Percentiles rank a stretch among this genome's conserved stretches.
These are phyloP conservation scores for Synaphobranchus kaupii DNA, from an alignment of 2,797 vertebrate genomes.

Conservation along the genomic window DNA sequence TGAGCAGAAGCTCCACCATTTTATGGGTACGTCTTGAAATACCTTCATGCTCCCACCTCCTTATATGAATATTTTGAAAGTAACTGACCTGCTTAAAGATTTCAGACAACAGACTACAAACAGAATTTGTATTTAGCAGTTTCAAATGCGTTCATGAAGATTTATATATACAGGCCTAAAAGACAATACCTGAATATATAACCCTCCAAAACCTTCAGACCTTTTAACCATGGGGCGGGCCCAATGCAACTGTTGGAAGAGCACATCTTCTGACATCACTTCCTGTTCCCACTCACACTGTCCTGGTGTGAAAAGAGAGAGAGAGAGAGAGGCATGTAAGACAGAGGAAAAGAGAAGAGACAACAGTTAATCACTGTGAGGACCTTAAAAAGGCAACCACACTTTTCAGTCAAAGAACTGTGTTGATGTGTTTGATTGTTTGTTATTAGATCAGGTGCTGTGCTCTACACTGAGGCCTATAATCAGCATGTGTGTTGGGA, in stretches of 20 bases:
- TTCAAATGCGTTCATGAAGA: neutral
- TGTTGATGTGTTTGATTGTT: neutral
- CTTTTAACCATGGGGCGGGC: too few relatives aligned
- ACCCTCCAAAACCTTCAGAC: too few relatives aligned
- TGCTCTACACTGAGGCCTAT: neutral
- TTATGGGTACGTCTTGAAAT: neutral
- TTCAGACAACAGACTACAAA: too few relatives aligned
- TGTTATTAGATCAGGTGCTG: neutral
- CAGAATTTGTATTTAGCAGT: neutral
- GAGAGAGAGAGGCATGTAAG: too few relatives aligned
- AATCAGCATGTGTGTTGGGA: neutral
- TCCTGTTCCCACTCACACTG: neutral
- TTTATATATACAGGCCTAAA: neutral
- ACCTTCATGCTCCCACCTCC: neutral
- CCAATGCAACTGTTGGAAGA: neutral
- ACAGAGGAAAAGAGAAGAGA: neutral
- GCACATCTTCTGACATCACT: neutral
- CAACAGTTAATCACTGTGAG: neutral
- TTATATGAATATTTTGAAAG: too few relatives aligned
- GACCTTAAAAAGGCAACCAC: neutral
- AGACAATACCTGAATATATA: neutral
- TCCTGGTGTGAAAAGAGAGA: neutral
- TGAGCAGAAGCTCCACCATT: too few relatives aligned
- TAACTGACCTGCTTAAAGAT: too few relatives aligned
- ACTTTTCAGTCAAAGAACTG: neutral